These are phyloP conservation scores for Priocnemis perturbator DNA, from an alignment of 2,888 invertebrate species.

Conservation along the genomic window DNA sequence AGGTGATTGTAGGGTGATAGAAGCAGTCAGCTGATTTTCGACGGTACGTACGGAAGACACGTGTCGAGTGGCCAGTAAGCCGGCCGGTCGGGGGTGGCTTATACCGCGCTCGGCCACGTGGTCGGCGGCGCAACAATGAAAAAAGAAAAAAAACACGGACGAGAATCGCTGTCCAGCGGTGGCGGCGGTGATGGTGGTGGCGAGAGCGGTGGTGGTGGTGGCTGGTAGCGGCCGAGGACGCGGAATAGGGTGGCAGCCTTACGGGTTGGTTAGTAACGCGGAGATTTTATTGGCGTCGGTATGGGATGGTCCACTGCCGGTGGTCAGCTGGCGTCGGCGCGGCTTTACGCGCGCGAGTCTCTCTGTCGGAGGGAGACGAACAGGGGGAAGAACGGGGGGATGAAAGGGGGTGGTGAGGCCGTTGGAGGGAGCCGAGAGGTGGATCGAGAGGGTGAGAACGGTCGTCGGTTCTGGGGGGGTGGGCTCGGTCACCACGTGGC, in stretches of 20 bases:
- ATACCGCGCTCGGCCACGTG: conserved; percentile 28
- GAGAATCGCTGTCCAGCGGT: conserved; percentile 18
- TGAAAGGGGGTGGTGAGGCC: background rate
- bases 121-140: conserved; percentile 38
- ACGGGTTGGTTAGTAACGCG: conserved; percentile 53
- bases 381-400: background rate
- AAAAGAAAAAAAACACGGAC: conserved; percentile 14
- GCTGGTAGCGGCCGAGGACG: conserved; percentile 20
- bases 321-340: conserved; percentile 73
- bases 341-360: conserved; percentile 53
- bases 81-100: conserved; percentile 26
- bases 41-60: conserved; percentile 48
- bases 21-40: conserved; percentile 47
- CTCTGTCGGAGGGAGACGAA: conserved; percentile 24
- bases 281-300: conserved; percentile 62
- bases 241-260: conserved; percentile 15
- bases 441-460: conserved; percentile 15
- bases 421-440: conserved; percentile 16
- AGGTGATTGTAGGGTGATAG: conserved; percentile 17
- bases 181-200: conserved; percentile 23
- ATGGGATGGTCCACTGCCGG: conserved; percentile 69
- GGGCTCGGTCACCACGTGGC: conserved; percentile 71
- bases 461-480: conserved; percentile 36
- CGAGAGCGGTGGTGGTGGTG: conserved; percentile 3
- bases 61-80: conserved; percentile 43